phyloP scores from a whole-genome alignment of 2,888 invertebrate genomes.

The Hermodice carunculata region DNA sequence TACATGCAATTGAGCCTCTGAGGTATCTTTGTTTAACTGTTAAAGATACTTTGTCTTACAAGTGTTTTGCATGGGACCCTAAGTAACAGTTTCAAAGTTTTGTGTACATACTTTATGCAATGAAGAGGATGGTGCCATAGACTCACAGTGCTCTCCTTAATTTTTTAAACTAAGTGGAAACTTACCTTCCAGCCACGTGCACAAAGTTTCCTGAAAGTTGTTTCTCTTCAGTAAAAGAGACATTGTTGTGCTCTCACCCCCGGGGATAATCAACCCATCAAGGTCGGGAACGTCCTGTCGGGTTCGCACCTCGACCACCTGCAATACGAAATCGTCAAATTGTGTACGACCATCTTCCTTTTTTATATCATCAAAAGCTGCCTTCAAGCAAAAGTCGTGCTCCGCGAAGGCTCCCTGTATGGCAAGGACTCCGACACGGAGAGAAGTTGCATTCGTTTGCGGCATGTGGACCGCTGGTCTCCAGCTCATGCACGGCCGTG shows the following conservation, averaged over 20 bases:
- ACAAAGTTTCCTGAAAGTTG: conserved; percentile 24
- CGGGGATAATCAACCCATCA: conserved; percentile 61
- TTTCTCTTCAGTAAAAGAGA: conserved; percentile 55
- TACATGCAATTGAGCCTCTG: too few species aligned
- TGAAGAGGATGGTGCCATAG: too few species aligned
- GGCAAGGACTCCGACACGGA: conserved; percentile 56
- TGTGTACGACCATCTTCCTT: conserved; percentile 15
- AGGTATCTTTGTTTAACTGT: too few species aligned
- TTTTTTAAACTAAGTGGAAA: too few species aligned
- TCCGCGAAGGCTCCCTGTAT: conserved; percentile 63
- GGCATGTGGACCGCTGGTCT: too few species aligned
- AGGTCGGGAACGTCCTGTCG: conserved; percentile 36
- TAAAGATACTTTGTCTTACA: too few species aligned
- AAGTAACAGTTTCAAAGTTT: too few species aligned
- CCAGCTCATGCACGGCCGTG: too few species aligned
- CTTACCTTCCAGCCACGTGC: conserved; percentile 22
- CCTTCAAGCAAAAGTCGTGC: conserved; percentile 51
- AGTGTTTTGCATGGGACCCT: too few species aligned
- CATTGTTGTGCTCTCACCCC: conserved; percentile 65
- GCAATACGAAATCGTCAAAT: conserved; percentile 24
- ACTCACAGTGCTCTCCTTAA: too few species aligned
- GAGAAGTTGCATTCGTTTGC: not conserved
- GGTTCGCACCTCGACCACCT: conserved; percentile 42
- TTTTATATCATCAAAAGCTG: conserved; percentile 38
- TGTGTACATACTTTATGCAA: too few species aligned